Percentiles rank a stretch among this genome's conserved stretches.
These are phyloP conservation scores for Lophotis ruficrista DNA, from an alignment of 2,113 vertebrate species.

Conservation along the genomic window DNA sequence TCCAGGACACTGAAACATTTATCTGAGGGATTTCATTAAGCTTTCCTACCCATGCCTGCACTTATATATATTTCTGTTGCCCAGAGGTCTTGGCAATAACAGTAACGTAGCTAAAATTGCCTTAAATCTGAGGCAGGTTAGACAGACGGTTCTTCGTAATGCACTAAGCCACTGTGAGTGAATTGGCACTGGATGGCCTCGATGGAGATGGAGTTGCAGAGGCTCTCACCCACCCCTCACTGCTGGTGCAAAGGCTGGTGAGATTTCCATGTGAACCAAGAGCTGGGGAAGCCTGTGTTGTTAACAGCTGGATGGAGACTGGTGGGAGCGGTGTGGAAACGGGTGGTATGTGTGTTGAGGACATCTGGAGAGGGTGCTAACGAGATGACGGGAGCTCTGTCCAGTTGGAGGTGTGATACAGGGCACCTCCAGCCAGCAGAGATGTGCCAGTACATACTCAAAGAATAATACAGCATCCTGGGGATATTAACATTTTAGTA, in stretches of 20 bases:
- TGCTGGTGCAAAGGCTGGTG: neutral
- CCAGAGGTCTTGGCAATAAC: conserved; percentile 34
- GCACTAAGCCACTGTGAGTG: neutral
- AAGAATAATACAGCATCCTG: neutral
- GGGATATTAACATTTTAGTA: neutral
- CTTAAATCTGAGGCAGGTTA: conserved; percentile 46
- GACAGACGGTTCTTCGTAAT: neutral
- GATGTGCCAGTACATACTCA: neutral
- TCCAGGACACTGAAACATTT: conserved; percentile 23
- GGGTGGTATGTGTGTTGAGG: neutral
- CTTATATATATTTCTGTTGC: conserved; percentile 62
- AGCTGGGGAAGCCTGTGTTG: neutral
- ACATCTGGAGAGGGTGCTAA: neutral
- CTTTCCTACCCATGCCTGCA: neutral
- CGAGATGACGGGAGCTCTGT: neutral
- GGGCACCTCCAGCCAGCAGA: neutral
- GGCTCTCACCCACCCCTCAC: neutral
- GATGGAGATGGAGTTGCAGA: neutral
- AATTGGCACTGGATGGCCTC: neutral
- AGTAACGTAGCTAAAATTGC: conserved; percentile 55
- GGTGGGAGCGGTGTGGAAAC: neutral
- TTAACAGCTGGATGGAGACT: neutral
- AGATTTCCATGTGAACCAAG: neutral
- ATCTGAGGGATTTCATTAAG: conserved; percentile 46
- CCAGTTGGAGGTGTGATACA: neutral